Percentiles rank a stretch among this genome's conserved stretches.
phyloP scores from a whole-genome alignment of 2,797 vertebrate species.

The Argya squamiceps region DNA sequence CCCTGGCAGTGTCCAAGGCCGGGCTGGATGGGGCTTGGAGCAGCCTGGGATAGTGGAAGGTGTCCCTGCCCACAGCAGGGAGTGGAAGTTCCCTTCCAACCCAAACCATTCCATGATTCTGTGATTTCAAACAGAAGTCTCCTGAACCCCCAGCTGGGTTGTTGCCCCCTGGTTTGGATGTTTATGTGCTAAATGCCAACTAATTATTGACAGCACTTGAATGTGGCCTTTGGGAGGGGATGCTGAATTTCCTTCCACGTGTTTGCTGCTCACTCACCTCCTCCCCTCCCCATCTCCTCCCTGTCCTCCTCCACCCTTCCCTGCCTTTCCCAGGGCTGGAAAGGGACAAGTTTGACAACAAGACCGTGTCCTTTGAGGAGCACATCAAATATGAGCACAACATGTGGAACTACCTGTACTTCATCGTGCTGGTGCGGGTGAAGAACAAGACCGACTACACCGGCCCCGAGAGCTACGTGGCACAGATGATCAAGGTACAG shows the following conservation, averaged over 20 bases:
- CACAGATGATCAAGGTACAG: constrained; percentile 92
- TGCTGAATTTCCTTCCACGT: background rate
- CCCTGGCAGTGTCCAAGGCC: background rate
- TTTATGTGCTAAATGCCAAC: background rate
- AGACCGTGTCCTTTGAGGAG: constrained; percentile 97
- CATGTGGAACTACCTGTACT: constrained; percentile 99
- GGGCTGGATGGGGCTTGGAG: accelerated
- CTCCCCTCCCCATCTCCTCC: background rate
- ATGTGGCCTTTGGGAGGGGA: background rate
- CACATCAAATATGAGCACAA: constrained; percentile 96
- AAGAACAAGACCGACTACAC: constrained; percentile 98
- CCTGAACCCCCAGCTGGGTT: background rate
- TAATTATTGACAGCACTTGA: background rate
- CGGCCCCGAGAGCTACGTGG: constrained; percentile 95
- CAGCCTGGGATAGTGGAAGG: accelerated
- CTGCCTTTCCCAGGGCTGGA: constrained; percentile 84
- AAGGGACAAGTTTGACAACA: constrained; percentile 97
- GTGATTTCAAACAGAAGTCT: background rate
- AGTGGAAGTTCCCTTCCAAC: background rate
- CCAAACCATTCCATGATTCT: background rate
- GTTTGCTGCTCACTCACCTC: background rate
- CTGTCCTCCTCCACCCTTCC: background rate
- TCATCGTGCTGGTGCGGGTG: constrained; percentile 92
- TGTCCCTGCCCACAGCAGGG: background rate
- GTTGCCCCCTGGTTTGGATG: background rate